Evolutionary conservation across 1,140 invertebrate species (phyloP).

Genomic region (Formica exsecta): DNA sequence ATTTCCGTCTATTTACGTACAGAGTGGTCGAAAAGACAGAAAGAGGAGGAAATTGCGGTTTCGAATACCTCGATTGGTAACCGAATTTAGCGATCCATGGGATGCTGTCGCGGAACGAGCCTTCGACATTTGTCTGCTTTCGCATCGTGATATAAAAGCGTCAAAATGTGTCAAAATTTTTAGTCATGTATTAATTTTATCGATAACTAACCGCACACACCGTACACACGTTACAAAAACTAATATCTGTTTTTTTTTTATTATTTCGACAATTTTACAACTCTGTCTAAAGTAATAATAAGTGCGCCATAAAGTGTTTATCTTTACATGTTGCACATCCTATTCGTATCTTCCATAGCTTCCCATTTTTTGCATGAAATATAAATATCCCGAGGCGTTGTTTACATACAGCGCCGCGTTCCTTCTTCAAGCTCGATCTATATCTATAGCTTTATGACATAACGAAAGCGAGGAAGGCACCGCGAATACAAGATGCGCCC

Average conservation of each 20-base stretch:
- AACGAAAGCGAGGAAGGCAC: conserved; percentile 38
- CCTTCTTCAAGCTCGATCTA: not conserved
- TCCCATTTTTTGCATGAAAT: conserved; percentile 1
- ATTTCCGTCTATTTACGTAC: not conserved
- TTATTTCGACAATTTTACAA: not conserved
- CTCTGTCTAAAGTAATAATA: not conserved
- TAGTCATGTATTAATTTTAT: not conserved
- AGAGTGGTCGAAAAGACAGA: not conserved
- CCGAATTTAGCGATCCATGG: not conserved
- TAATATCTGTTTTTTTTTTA: not conserved
- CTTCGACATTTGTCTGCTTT: not conserved
- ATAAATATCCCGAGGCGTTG: conserved; percentile 10
- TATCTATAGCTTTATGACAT: conserved; percentile 5
- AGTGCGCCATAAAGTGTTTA: not conserved
- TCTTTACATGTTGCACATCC: not conserved
- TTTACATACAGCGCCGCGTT: not conserved
- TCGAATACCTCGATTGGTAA: not conserved
- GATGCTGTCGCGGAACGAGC: not conserved
- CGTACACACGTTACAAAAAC: not conserved
- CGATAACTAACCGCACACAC: not conserved
- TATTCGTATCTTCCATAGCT: not conserved
- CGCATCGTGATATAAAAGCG: not conserved
- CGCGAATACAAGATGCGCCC: conserved; percentile 50
- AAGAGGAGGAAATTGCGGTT: too few relatives aligned
- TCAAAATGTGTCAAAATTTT: not conserved